Evolutionary conservation across 2,888 invertebrate species (phyloP).

Genomic region (Colletes collaris): DNA sequence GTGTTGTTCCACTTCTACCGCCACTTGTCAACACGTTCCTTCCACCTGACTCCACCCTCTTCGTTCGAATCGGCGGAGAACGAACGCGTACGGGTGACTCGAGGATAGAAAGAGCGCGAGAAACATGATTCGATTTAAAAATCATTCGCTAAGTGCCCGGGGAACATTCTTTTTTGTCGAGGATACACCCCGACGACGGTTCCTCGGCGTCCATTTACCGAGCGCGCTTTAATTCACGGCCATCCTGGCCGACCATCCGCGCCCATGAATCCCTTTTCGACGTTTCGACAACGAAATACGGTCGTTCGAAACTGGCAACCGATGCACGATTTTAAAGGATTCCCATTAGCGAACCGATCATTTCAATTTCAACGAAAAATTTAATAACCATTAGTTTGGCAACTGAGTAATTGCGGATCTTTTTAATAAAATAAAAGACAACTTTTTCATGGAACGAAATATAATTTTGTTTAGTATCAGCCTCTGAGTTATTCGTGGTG

Average conservation of each 20-base stretch:
- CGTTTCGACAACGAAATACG: slow-evolving; percentile 68
- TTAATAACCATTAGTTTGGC: too few relatives aligned
- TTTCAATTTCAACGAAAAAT: too few relatives aligned
- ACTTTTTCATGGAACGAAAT: too few relatives aligned
- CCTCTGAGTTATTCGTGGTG: slow-evolving; percentile 20
- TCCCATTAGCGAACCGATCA: too few relatives aligned
- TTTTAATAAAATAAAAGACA: too few relatives aligned
- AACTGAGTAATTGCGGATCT: too few relatives aligned
- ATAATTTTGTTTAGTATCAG: neutral
- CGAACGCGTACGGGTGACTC: neutral
- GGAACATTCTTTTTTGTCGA: slow-evolving; percentile 57
- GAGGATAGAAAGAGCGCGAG: slow-evolving; percentile 24
- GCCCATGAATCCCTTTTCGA: slow-evolving; percentile 67
- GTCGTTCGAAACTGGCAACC: slow-evolving; percentile 56
- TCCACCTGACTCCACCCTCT: slow-evolving; percentile 28
- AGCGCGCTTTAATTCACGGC: slow-evolving; percentile 62
- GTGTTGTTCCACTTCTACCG: slow-evolving; percentile 33
- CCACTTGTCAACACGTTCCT: slow-evolving; percentile 70
- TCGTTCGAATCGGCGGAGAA: neutral
- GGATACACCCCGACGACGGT: slow-evolving; percentile 58
- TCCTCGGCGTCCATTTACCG: slow-evolving; percentile 59
- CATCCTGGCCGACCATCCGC: slow-evolving; percentile 49
- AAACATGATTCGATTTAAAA: slow-evolving; percentile 78
- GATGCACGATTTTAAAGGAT: slow-evolving; percentile 43
- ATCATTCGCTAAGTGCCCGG: slow-evolving; percentile 79